A percentile compares a stretch with the other conserved stretches of the same genome.
These are phyloP conservation scores for Chironomus tentans DNA, from an alignment of 2,888 invertebrate genomes.

Conservation along the genomic window DNA sequence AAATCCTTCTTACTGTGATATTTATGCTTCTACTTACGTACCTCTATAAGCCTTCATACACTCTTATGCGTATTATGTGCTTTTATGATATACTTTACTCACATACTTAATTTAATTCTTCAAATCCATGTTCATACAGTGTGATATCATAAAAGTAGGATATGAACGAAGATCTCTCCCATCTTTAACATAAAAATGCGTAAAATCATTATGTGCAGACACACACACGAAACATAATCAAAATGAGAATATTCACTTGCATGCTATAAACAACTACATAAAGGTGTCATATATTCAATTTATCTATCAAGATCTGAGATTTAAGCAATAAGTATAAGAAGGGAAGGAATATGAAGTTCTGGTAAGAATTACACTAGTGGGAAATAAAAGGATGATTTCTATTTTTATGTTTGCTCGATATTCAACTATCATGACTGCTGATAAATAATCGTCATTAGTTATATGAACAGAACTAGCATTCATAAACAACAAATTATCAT, in stretches of 20 bases:
- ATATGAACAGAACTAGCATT: too few species aligned
- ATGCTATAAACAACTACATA: background rate
- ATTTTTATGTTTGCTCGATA: too few species aligned
- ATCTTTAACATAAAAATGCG: background rate
- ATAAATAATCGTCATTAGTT: too few species aligned
- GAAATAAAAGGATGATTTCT: too few species aligned
- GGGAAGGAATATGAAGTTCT: too few species aligned
- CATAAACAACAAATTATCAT: too few species aligned
- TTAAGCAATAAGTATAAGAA: too few species aligned
- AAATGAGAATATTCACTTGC: background rate
- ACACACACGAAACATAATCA: background rate
- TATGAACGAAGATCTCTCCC: background rate
- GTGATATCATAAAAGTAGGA: background rate
- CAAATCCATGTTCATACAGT: background rate
- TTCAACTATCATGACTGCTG: too few species aligned
- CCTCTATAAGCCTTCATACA: too few species aligned
- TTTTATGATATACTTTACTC: background rate
- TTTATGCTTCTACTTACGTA: too few species aligned
- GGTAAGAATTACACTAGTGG: too few species aligned
- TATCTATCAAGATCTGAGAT: background rate
- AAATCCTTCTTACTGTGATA: background rate
- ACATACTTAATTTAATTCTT: background rate
- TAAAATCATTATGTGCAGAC: background rate
- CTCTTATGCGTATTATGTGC: background rate
- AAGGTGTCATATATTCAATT: slow-evolving; percentile 7